These are phyloP conservation scores for Sciaenops ocellatus DNA, from an alignment of 2,797 vertebrate genomes.

Conservation along the genomic window DNA sequence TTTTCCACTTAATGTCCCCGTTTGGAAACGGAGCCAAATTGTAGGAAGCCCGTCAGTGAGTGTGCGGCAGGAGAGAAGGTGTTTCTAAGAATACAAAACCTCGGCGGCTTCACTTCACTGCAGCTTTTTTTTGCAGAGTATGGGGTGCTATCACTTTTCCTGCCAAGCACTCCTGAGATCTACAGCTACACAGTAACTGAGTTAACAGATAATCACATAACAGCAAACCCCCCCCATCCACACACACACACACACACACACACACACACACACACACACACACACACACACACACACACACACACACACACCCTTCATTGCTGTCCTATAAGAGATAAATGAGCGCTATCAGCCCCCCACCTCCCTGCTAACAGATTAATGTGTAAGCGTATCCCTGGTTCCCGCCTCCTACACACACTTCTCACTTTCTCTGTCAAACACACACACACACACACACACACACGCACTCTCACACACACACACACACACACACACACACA, in stretches of 20 bases:
- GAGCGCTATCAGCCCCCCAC: constrained; percentile 70
- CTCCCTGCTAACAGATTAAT: constrained; percentile 69
- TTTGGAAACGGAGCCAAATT: constrained; percentile 10
- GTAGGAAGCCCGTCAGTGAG: constrained; percentile 36
- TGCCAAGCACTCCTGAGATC: constrained; percentile 51
- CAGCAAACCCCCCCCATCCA: constrained; percentile 10
- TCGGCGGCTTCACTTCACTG: constrained; percentile 31
- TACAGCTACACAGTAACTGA: constrained; percentile 57
- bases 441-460: constrained; percentile 29
- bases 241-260: constrained; percentile 38
- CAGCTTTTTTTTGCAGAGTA: constrained; percentile 22
- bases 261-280: constrained; percentile 42
- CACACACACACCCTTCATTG: constrained; percentile 38
- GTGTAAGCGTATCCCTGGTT: constrained; percentile 58
- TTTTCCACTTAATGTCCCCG: neutral
- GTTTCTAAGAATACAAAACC: constrained; percentile 46
- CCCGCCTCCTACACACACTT: constrained; percentile 57
- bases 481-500: constrained; percentile 40
- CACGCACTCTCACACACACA: constrained; percentile 29
- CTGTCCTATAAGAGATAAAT: constrained; percentile 70
- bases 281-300: constrained; percentile 26
- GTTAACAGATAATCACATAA: constrained; percentile 72
- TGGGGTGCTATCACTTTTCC: constrained; percentile 40
- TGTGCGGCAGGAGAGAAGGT: constrained; percentile 18
- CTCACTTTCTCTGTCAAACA: constrained; percentile 43